phyloP scores from a whole-genome alignment of 2,797 vertebrate species.

The Adelosebastes latens region DNA sequence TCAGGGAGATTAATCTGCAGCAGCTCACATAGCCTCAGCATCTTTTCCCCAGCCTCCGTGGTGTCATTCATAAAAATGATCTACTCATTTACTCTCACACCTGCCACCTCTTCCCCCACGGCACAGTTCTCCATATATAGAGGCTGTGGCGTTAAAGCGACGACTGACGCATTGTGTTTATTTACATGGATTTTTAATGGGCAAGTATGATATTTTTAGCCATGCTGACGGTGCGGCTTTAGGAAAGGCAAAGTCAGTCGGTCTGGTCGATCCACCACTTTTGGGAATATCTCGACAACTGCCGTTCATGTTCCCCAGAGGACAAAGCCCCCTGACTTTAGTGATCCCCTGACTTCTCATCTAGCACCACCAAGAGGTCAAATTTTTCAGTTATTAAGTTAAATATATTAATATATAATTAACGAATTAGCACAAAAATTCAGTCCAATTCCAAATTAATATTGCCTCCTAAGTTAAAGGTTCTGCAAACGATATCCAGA shows the following conservation, averaged over 20 bases:
- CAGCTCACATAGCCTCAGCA: slow-evolving; percentile 27
- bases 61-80: slow-evolving; percentile 58
- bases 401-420: neutral
- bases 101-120: slow-evolving; percentile 15
- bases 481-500: too few relatives aligned
- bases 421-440: neutral
- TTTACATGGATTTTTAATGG: neutral
- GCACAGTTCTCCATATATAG: neutral
- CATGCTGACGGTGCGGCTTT: neutral
- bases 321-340: neutral
- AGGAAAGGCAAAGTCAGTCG: neutral
- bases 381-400: neutral
- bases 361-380: neutral
- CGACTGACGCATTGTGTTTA: neutral
- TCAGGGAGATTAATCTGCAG: slow-evolving; percentile 38
- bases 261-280: too few relatives aligned
- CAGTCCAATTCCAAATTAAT: neutral
- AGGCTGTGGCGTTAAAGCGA: neutral
- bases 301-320: neutral
- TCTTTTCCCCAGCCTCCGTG: neutral
- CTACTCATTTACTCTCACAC: slow-evolving; percentile 43
- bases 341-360: neutral
- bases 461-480: too few relatives aligned
- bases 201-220: neutral
- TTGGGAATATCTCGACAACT: neutral